These are phyloP conservation scores for Manacus vitellinus DNA, from an alignment of 2,113 vertebrate species.

Conservation along the genomic window DNA sequence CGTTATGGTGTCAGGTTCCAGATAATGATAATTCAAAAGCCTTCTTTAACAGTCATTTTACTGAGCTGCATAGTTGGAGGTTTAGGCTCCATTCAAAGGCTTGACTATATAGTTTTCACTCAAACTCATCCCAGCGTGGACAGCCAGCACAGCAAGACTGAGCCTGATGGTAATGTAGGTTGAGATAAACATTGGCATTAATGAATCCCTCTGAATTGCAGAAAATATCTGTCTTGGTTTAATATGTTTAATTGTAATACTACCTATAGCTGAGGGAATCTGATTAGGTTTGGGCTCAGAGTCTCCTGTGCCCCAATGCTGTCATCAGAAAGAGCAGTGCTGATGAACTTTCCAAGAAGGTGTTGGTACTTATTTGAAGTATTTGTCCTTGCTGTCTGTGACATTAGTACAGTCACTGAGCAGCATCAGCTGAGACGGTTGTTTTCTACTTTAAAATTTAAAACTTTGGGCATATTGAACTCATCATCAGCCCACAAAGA, in stretches of 20 bases:
- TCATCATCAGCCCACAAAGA: not conserved
- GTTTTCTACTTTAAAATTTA: not conserved
- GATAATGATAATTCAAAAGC: not conserved
- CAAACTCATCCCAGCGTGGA: not conserved
- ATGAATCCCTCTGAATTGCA: not conserved
- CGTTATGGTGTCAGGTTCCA: not conserved
- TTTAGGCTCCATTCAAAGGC: not conserved
- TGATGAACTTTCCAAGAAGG: not conserved
- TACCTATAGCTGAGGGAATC: not conserved
- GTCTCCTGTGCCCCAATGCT: not conserved
- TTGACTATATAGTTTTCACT: not conserved
- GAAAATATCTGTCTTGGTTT: not conserved
- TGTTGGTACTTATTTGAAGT: not conserved
- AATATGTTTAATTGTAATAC: not conserved
- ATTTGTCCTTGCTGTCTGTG: not conserved
- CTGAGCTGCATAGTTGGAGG: not conserved
- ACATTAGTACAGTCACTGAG: not conserved
- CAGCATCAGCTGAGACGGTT: not conserved
- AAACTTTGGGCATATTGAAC: not conserved
- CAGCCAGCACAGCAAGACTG: fast-evolving
- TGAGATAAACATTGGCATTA: not conserved
- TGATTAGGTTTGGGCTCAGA: not conserved
- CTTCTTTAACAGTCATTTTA: not conserved
- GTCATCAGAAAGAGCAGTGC: not conserved
- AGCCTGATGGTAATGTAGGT: not conserved